Percentiles rank a stretch among this genome's conserved stretches.
Evolutionary conservation across 2,888 invertebrate genomes (phyloP).

Genomic region (Ochropacha duplaris): DNA sequence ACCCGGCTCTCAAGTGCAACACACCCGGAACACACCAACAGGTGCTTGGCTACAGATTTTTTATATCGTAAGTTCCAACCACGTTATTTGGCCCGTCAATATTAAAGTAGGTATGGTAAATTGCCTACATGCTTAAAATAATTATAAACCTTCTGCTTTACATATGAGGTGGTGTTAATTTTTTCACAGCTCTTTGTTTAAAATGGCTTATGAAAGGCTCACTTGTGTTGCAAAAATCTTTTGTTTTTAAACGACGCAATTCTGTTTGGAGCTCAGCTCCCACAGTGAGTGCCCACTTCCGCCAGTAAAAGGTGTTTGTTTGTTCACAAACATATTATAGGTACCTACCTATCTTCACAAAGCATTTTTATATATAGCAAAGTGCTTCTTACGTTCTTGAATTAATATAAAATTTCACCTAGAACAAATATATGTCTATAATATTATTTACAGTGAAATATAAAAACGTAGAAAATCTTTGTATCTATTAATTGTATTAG

Average conservation of each 20-base stretch:
- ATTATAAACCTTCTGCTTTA: neutral
- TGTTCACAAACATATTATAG: conserved; percentile 5
- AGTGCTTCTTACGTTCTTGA: neutral
- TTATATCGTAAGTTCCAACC: too few relatives aligned
- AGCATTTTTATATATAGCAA: neutral
- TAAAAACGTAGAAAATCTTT: conserved; percentile 8
- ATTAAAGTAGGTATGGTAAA: too few relatives aligned
- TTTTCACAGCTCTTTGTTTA: neutral
- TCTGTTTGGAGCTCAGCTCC: conserved; percentile 3
- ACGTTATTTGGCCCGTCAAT: too few relatives aligned
- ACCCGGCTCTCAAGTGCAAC: too few relatives aligned
- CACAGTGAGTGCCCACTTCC: conserved; percentile 6
- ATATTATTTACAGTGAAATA: neutral
- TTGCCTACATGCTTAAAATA: neutral
- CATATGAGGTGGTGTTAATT: neutral
- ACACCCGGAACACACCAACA: too few relatives aligned
- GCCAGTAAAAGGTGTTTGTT: conserved; percentile 7
- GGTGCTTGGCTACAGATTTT: too few relatives aligned
- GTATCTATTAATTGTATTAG: conserved; percentile 18
- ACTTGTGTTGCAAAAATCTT: conserved; percentile 4
- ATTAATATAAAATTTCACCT: neutral
- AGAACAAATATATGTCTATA: neutral
- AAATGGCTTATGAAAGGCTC: conserved; percentile 1
- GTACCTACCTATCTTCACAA: neutral
- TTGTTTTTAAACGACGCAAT: conserved; percentile 3